These are phyloP conservation scores for Lepisosteus osseus DNA, from an alignment of 2,113 vertebrate species.

Conservation along the genomic window DNA sequence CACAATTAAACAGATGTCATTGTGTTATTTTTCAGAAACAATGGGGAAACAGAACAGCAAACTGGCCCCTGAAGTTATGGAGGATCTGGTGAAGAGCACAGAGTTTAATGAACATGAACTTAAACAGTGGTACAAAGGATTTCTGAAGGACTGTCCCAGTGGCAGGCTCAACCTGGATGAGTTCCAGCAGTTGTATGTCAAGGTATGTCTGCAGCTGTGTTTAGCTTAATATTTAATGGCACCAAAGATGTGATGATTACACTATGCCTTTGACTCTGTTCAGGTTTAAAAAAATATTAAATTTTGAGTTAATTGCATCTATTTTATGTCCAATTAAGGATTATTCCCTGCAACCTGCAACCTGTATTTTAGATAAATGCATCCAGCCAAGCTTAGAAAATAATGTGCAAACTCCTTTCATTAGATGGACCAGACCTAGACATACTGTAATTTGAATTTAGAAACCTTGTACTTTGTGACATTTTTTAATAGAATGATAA, in stretches of 20 bases:
- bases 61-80: conserved; percentile 97
- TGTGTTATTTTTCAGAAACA: conserved; percentile 68
- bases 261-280: neutral
- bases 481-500: too few species aligned
- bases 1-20: neutral
- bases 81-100: conserved; percentile 97
- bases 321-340: too few species aligned
- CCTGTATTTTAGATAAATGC: too few species aligned
- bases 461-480: too few species aligned
- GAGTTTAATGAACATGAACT: conserved; percentile 93
- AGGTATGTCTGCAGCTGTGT: conserved; percentile 65
- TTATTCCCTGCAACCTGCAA: too few species aligned
- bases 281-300: neutral
- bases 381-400: too few species aligned
- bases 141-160: conserved; percentile 72
- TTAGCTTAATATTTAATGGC: neutral
- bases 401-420: too few species aligned
- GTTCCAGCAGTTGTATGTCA: conserved; percentile 94
- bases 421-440: too few species aligned
- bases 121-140: conserved; percentile 93
- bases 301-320: neutral
- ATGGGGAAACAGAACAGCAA: conserved; percentile 99
- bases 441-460: too few species aligned
- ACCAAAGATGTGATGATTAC: neutral
- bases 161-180: conserved; percentile 73